Base-by-base conservation (phyloP, 30 jellyfish, hydroid and myxozoan species). In the Cassiopea andromeda region DNA sequence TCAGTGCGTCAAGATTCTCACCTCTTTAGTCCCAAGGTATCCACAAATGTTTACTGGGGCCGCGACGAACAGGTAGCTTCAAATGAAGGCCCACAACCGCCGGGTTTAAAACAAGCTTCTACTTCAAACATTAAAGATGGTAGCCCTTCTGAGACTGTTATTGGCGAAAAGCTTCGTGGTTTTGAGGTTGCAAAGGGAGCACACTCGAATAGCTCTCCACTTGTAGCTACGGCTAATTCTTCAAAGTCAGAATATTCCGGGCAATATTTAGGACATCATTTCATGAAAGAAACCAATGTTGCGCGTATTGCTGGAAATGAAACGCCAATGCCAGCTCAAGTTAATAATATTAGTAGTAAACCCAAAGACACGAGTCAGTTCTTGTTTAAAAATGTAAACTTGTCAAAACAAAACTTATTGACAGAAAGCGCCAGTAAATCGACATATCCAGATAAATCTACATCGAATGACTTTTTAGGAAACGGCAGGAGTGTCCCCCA, bases 21-120 rank as follows among this genome's bases (percentile, higher is more conserved):
- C 5, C 19, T 69, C 45, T 80, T 87, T 48, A 44, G 69, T 38
- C 38, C 54, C 48, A 69, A 87, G 46, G 94, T 75, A 48, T 76
- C 70, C 17, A 83, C 90, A 15, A 87, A 87, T 46, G 94, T 87
- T 44, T 87, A 87, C 46, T 87, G 94, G 94, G 94, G 94, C n/a
- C 59, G 85, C 7, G 74, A 87, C 61, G 85, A 69, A 48, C 94
- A 75, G 47, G 4, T 73, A 38, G 45, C 85, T 5, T 58, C 77
- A 17, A 60, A 44, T 3, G 94, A 87, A 4, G 72, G 1, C 54
- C 79, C 1, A 14, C 54, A 70, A 9, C n/a, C 2, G 2, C 79
- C 49, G 5, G 79, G 38, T 4, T 12, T 27, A 16, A 19, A 27
- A 12, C 79, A n/a, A 19, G 27, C 10, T 27, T 49, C 38, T 2